Evolutionary conservation across 1,140 invertebrate genomes (phyloP).

Genomic region (Oncopeltus fasciatus): DNA sequence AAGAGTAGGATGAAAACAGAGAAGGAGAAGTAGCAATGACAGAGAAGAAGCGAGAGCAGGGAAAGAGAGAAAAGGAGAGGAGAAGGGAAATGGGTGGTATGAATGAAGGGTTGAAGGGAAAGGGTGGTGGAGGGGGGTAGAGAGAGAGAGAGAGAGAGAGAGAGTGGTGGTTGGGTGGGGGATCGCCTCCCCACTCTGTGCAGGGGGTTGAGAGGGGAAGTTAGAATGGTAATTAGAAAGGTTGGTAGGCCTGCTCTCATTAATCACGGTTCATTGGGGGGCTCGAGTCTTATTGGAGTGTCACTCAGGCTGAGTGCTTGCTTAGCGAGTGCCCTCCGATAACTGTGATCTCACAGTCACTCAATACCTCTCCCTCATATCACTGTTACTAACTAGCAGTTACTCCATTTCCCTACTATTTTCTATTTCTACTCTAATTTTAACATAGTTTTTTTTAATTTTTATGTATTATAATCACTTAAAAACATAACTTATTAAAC

Average conservation of each 20-base stretch:
- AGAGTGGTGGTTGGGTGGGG: too few species aligned
- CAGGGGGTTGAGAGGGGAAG: slow-evolving; percentile 7
- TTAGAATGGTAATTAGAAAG: not conserved
- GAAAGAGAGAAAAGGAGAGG: slow-evolving; percentile 14
- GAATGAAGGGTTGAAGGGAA: too few species aligned
- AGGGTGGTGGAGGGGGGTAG: not conserved
- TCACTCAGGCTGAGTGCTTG: too few species aligned
- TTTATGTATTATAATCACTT: too few species aligned
- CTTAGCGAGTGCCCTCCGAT: too few species aligned
- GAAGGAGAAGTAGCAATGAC: not conserved
- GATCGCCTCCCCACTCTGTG: too few species aligned
- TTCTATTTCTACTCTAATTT: not conserved
- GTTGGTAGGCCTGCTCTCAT: not conserved
- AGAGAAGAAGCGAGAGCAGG: slow-evolving; percentile 11
- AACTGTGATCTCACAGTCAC: not conserved
- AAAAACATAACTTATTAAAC: too few species aligned
- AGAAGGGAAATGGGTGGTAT: slow-evolving; percentile 15
- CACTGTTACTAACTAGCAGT: not conserved
- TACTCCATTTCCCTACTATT: too few species aligned
- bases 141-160: slow-evolving; percentile 6
- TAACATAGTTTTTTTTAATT: not conserved
- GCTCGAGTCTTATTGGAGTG: too few species aligned
- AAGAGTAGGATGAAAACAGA: not conserved
- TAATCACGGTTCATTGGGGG: too few species aligned
- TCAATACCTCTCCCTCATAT: not conserved